Evolutionary conservation across 23 tunicate species (phyloP), one percentile per base, ranked within the genome.

Genomic region (Clavelina lepadiformis): DNA sequence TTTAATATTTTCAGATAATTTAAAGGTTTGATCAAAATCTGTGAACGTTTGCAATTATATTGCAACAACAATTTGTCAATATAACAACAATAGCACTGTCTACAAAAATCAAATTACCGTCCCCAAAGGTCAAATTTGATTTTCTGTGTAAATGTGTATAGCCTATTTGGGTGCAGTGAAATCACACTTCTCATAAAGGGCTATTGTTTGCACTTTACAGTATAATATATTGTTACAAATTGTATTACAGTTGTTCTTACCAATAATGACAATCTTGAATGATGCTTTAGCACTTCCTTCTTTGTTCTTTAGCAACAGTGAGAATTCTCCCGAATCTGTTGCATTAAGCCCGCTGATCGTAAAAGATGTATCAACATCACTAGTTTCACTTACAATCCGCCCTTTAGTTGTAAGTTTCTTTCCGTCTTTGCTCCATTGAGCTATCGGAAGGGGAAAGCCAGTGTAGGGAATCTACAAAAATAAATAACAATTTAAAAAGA

Each of bases 401-500:
- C 97, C 97, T 46, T 89, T 89, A 0, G 81, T 49, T 45, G 72
- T 41, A 65, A 89, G 35, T 67, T 89, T 89, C 67, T 89, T 89
- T 30, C 97, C 97, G 49, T 89, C 76, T 58, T 89, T 89, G 23
- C 89, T 52, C 97, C 97, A 89, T 30, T 69, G 77, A 31, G 97
- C 97, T 28, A 89, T 69, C 15, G 97, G 97, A 5, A 81, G 71
- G 5, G 97, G 97, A 52, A 72, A 85, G 3, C 97, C 97, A 23
- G 30, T 61, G 70, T 64, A 89, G 28, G 97, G 97, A 68, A 89
- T 75, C 97, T 89, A 55, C 8, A 71, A 20, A 35, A 72, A 11
- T 8, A 41, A 41, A 41, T 8, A 41, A 15, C 15, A 15, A 41
- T 41, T 41, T 41, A 41, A 15, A 8, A 11, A 41, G 49, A 41